A percentile compares a stretch with the other conserved stretches of the same genome.
phyloP scores from a whole-genome alignment of 1,140 invertebrate genomes.

The Laupala kohalensis region DNA sequence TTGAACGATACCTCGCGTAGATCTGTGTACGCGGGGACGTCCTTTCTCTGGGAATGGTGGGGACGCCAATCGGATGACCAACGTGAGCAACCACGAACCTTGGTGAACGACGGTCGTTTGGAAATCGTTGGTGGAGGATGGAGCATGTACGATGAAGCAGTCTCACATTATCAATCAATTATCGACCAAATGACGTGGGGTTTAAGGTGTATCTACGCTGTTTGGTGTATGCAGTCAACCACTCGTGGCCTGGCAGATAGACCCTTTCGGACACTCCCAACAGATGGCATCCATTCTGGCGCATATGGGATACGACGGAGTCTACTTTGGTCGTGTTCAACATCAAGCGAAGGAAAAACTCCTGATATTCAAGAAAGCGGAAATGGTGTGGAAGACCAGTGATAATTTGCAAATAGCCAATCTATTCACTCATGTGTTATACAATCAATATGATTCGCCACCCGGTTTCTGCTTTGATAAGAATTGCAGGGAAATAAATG shows the following conservation, averaged over 20 bases:
- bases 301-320: conserved; percentile 57
- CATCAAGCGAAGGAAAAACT: too few relatives aligned
- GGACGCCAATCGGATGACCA: conserved; percentile 34
- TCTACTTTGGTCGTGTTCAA: conserved; percentile 62
- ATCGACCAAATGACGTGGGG: conserved; percentile 45
- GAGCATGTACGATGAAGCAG: conserved; percentile 49
- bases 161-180: conserved; percentile 47
- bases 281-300: conserved; percentile 57
- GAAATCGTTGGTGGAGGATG: conserved; percentile 43
- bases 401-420: too few relatives aligned
- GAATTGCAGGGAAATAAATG: too few relatives aligned
- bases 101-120: conserved; percentile 33
- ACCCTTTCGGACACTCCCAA: conserved; percentile 60
- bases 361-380: too few relatives aligned
- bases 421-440: too few relatives aligned
- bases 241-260: conserved; percentile 59
- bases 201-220: too few relatives aligned
- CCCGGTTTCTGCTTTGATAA: too few relatives aligned
- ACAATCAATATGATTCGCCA: too few relatives aligned
- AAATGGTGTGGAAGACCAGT: too few relatives aligned
- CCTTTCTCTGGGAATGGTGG: conserved; percentile 52
- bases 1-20: too few relatives aligned
- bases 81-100: conserved; percentile 22
- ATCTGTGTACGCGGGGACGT: conserved; percentile 38
- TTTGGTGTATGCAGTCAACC: conserved; percentile 52